phyloP scores from a whole-genome alignment of 1,140 invertebrate species.

The Brachionus paranguensis region DNA sequence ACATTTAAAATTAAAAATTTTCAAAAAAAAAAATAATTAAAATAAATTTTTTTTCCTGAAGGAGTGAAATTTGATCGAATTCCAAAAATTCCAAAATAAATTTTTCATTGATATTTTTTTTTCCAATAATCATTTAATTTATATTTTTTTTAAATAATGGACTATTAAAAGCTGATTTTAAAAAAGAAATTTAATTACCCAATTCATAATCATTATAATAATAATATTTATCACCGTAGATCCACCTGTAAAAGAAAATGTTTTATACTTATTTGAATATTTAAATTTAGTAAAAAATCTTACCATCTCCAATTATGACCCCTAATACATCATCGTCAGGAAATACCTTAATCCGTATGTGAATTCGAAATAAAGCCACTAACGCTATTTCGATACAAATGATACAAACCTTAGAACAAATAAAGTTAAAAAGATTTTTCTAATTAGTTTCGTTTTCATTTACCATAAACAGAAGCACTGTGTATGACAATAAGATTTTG shows the following conservation, averaged over 20 bases:
- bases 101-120: too few relatives aligned
- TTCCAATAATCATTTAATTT: too few relatives aligned
- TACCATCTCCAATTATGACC: constrained; percentile 49
- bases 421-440: not conserved
- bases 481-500: constrained; percentile 49
- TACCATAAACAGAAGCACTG: constrained; percentile 52
- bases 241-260: constrained; percentile 52
- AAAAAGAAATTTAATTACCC: not conserved
- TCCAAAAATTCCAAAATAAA: too few relatives aligned
- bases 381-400: constrained; percentile 44
- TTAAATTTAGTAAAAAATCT: not conserved
- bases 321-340: not conserved
- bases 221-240: constrained; percentile 53
- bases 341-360: constrained; percentile 44
- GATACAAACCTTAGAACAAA: constrained; percentile 42
- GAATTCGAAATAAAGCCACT: constrained; percentile 50
- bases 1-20: too few relatives aligned
- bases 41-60: too few relatives aligned
- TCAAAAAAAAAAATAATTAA: too few relatives aligned
- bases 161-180: too few relatives aligned
- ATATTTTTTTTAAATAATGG: constrained; percentile 38
- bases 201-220: constrained; percentile 52
- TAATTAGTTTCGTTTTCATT: not conserved
- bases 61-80: too few relatives aligned
- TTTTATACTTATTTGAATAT: constrained; percentile 42